These are phyloP conservation scores for Eremobia ochroleuca DNA, from an alignment of 2,888 invertebrate genomes.

Conservation along the genomic window DNA sequence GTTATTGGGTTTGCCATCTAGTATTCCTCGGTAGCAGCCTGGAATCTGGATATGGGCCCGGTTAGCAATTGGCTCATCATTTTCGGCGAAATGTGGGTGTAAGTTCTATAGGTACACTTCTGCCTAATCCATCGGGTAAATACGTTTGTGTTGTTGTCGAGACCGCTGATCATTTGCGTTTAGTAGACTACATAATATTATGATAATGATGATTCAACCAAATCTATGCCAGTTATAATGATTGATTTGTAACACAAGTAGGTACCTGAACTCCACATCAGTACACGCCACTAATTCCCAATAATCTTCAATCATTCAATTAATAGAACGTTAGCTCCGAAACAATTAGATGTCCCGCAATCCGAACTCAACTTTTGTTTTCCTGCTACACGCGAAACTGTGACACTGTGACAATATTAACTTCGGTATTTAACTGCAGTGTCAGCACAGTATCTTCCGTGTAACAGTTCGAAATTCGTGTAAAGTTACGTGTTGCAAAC, in stretches of 20 bases:
- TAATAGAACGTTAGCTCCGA: slow-evolving; percentile 62
- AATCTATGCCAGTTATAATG: neutral
- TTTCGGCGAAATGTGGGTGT: too few relatives aligned
- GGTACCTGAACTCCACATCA: slow-evolving; percentile 26
- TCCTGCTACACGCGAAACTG: slow-evolving; percentile 46
- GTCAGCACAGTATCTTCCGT: slow-evolving; percentile 44
- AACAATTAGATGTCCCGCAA: slow-evolving; percentile 62
- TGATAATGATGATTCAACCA: slow-evolving; percentile 20
- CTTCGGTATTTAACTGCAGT: slow-evolving; percentile 33
- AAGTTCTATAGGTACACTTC: too few relatives aligned
- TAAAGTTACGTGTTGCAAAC: slow-evolving; percentile 79
- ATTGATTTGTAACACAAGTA: slow-evolving; percentile 25
- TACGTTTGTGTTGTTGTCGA: too few relatives aligned
- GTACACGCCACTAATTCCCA: slow-evolving; percentile 46
- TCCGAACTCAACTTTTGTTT: slow-evolving; percentile 46
- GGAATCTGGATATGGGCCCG: too few relatives aligned
- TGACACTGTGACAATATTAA: slow-evolving; percentile 52
- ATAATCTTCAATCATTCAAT: slow-evolving; percentile 68
- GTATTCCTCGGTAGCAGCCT: too few relatives aligned
- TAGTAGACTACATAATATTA: neutral
- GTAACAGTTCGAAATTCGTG: slow-evolving; percentile 38
- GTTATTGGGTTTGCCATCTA: too few relatives aligned
- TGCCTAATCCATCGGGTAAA: too few relatives aligned
- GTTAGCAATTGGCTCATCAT: too few relatives aligned
- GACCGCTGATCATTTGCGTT: neutral